Base-by-base conservation (phyloP, 2,113 vertebrate genomes). In the Propithecus coquereli region DNA sequence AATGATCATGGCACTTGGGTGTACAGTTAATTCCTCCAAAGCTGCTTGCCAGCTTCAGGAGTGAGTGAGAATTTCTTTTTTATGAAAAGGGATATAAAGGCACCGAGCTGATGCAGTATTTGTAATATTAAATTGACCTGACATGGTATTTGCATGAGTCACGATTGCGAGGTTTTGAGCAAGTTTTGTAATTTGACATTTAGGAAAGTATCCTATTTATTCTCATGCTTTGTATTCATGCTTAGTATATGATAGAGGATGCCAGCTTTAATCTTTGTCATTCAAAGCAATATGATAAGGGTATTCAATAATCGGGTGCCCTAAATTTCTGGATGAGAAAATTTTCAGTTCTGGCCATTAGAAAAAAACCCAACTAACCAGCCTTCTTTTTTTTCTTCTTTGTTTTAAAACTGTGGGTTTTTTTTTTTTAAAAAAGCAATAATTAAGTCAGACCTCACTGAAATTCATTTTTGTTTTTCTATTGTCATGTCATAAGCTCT, bases 221-320 rank as follows among this genome's bases (percentile, higher is more conserved):
- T 98, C 98, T 98, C 98, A 96, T 98, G 98, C 98, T 99, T 99
- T 98, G 92, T 98, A 98, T 98, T 98, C 98, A 98, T 98, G 98
- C 94, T 97, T 98, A 98, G 97, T 96, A 82, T 98, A 98, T 94
- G 92, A 54, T 97, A 98, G 97, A 98, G 95, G 97, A 97, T 96
- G 94, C 87, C 90, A 95, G 97, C 97, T 98, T 98, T 97, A 94
- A 95, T 97, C 92, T 95, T 92, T 98, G 97, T 98, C 97, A 98
- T 37, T 87, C 97, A 97, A 97, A 98, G 98, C 98, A 98, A 98
- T 98, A 98, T 88, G 89, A 93, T 95, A 97, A 96, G 92, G 98
- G 76, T 94, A 96, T 97, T 98, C 98, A 97, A 54, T 93, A 95
- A 77, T 73, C 63, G 87, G 45, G 91, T 97, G 94, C 97, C 98